A percentile compares a stretch with the other conserved stretches of the same genome.
Conservation (phyloP, 2,888 invertebrate species). For the Cataglyphis altisquamis region DNA sequence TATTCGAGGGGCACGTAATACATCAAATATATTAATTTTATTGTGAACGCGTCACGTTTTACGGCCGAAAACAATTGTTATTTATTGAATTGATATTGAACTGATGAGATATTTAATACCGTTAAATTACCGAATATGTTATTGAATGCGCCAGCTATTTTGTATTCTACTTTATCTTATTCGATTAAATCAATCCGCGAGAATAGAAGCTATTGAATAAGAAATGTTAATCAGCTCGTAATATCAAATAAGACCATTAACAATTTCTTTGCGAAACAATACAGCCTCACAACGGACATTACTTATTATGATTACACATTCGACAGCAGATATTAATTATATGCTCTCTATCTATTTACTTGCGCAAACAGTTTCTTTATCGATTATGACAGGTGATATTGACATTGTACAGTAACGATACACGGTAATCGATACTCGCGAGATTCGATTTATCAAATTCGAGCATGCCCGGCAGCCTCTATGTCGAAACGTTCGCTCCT, state of each 20-base stretch:
- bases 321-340: not conserved
- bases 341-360: not conserved
- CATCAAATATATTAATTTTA: not conserved
- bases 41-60: not conserved
- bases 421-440: conserved; percentile 12
- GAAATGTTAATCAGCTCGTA: not conserved
- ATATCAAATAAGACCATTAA: not conserved
- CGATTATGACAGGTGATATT: conserved; percentile 18
- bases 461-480: conserved; percentile 11
- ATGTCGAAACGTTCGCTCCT: conserved; percentile 42
- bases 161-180: not conserved
- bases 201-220: not conserved
- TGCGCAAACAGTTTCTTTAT: not conserved
- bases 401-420: not conserved
- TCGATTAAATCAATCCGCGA: not conserved
- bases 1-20: not conserved
- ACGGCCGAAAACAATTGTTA: not conserved
- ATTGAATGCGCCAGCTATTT: not conserved
- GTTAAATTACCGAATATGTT: not conserved
- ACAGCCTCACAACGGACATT: not conserved
- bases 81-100: not conserved
- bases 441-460: conserved; percentile 48
- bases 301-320: not conserved
- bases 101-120: not conserved
- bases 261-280: not conserved